A percentile compares a stretch with the other conserved stretches of the same genome.
These are phyloP conservation scores for Meloe dianella DNA, from an alignment of 2,888 invertebrate genomes.

Conservation along the genomic window DNA sequence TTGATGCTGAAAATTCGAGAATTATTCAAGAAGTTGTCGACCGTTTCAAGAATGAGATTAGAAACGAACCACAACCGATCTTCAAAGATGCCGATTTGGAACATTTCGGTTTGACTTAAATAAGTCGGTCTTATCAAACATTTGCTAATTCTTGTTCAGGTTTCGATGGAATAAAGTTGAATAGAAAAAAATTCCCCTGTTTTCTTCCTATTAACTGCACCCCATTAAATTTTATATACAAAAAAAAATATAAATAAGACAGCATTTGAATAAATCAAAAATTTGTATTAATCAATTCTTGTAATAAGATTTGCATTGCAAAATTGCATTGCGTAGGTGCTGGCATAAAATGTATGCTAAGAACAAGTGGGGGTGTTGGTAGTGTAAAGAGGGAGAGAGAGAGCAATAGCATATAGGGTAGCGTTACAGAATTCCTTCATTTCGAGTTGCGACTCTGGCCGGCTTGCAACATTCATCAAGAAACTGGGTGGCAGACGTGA, in stretches of 20 bases:
- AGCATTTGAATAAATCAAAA: background rate
- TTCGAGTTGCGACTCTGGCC: constrained; percentile 49
- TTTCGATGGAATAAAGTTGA: too few species aligned
- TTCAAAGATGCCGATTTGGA: background rate
- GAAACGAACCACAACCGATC: background rate
- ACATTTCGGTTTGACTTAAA: background rate
- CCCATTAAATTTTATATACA: too few species aligned
- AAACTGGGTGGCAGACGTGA: background rate
- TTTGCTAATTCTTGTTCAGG: too few species aligned
- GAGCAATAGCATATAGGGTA: constrained; percentile 37
- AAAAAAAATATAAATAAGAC: too few species aligned
- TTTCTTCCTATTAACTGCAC: too few species aligned
- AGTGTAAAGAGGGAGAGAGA: constrained; percentile 42
- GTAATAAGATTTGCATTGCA: constrained; percentile 1
- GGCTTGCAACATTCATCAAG: constrained; percentile 42
- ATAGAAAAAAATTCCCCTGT: too few species aligned
- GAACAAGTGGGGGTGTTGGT: constrained; percentile 9
- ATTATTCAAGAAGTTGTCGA: constrained; percentile 3
- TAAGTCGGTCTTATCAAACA: too few species aligned
- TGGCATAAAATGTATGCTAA: constrained; percentile 31
- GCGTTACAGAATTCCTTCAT: constrained; percentile 42
- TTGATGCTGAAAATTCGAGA: background rate
- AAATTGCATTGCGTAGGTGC: constrained; percentile 41
- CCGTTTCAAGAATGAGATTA: background rate
- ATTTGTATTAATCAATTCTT: constrained; percentile 13